These are phyloP conservation scores for Xanthorhoe designata DNA, from an alignment of 2,888 invertebrate species.

Conservation along the genomic window DNA sequence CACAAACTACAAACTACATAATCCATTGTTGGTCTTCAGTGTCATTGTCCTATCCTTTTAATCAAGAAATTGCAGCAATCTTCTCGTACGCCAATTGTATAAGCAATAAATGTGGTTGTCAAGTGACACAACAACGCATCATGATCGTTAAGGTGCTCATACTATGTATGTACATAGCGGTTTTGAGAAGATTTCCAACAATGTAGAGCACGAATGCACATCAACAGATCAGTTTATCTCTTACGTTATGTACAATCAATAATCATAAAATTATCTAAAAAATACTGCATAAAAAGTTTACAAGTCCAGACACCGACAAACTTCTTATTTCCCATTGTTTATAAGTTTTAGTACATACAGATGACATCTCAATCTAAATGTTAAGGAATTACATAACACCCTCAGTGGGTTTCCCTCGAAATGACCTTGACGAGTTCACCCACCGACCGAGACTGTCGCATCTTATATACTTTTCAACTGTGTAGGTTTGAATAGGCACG, in stretches of 20 bases:
- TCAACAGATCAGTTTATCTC: neutral
- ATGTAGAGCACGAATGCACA: neutral
- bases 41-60: slow-evolving; percentile 43
- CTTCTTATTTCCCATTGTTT: neutral
- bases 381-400: slow-evolving; percentile 64
- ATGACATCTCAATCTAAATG: slow-evolving; percentile 52
- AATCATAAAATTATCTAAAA: neutral
- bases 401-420: slow-evolving; percentile 64
- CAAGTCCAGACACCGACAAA: neutral
- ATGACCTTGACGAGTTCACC: slow-evolving; percentile 71
- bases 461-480: slow-evolving; percentile 68
- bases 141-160: neutral
- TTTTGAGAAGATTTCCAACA: neutral
- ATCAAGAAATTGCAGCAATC: slow-evolving; percentile 41
- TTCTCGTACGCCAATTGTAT: slow-evolving; percentile 33
- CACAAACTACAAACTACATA: slow-evolving; percentile 43
- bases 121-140: neutral
- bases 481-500: slow-evolving; percentile 55
- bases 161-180: neutral
- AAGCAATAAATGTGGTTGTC: slow-evolving; percentile 34
- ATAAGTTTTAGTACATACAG: slow-evolving; percentile 34
- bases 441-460: slow-evolving; percentile 64
- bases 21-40: slow-evolving; percentile 33
- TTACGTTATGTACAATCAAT: neutral
- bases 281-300: neutral